These are phyloP conservation scores for Iguana delicatissima DNA, from an alignment of 2,797 vertebrate genomes.

Conservation along the genomic window DNA sequence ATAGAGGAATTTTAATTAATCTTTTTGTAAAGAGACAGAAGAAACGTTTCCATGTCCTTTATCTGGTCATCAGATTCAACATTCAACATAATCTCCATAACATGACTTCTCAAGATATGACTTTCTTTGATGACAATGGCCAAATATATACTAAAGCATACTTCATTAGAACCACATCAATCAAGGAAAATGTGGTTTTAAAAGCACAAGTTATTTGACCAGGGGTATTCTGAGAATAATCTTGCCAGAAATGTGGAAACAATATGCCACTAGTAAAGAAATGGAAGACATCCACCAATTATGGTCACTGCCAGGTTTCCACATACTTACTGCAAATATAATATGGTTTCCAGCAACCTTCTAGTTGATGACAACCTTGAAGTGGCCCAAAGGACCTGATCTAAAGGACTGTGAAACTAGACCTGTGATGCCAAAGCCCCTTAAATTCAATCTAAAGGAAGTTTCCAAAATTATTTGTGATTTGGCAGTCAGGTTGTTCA, in stretches of 20 bases:
- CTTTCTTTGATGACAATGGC: background rate
- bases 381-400: background rate
- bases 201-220: too few relatives aligned
- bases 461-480: background rate
- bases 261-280: background rate
- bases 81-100: background rate
- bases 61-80: background rate
- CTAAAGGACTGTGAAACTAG: background rate
- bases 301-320: background rate
- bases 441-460: background rate
- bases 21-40: background rate
- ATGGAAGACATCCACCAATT: background rate
- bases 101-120: background rate
- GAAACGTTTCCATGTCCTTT: background rate
- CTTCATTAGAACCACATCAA: background rate
- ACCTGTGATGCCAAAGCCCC: background rate
- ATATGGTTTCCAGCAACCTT: background rate
- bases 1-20: background rate
- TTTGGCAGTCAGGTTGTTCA: background rate
- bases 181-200: background rate
- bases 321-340: background rate
- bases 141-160: background rate
- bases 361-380: background rate
- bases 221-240: background rate
- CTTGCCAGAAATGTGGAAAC: background rate